These are phyloP conservation scores for Magallana nippona DNA, from an alignment of 2,888 invertebrate species.

Conservation along the genomic window DNA sequence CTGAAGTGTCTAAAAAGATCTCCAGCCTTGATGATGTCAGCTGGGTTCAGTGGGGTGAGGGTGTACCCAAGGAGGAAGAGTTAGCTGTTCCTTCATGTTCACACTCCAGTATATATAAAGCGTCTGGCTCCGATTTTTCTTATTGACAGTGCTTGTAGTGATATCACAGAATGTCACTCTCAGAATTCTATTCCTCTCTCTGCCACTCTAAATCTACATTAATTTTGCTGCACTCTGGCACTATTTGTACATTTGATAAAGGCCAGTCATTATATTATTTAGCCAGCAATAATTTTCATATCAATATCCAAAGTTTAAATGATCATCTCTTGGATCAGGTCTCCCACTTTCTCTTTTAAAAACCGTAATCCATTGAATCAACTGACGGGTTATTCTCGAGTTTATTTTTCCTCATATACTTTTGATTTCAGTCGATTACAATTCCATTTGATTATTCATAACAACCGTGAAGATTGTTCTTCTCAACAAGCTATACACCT, in stretches of 20 bases:
- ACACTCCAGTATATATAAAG: too few relatives aligned
- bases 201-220: constrained; percentile 17
- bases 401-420: background rate
- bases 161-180: background rate
- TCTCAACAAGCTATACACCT: background rate
- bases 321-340: constrained; percentile 13
- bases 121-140: too few relatives aligned
- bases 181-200: background rate
- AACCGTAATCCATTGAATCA: constrained; percentile 23
- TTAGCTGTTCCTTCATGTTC: too few relatives aligned
- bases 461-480: background rate
- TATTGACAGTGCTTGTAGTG: background rate
- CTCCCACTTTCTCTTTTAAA: constrained; percentile 23
- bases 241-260: background rate
- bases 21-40: too few relatives aligned
- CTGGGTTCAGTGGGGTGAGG: too few relatives aligned
- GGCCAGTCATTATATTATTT: background rate
- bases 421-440: constrained; percentile 17
- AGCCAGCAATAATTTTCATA: constrained; percentile 16
- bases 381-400: constrained; percentile 5
- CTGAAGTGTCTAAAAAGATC: too few relatives aligned
- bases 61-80: too few relatives aligned
- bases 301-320: constrained; percentile 13
- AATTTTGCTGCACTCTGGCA: background rate
- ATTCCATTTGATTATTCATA: constrained; percentile 32